Base-by-base conservation (phyloP, 1,140 invertebrate genomes). In the Apis dorsata region DNA sequence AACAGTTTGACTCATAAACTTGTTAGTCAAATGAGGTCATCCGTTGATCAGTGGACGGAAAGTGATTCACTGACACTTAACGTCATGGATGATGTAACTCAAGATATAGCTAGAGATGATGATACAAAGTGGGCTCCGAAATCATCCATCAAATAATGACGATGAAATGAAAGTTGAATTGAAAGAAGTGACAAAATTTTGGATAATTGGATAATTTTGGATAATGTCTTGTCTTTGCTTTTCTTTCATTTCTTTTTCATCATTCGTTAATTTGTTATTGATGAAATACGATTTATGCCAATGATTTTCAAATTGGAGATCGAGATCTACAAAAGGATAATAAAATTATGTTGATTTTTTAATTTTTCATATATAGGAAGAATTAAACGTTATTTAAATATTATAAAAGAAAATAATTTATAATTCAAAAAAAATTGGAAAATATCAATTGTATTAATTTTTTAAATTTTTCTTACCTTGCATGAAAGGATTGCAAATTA, bases 1-100 rank as follows among this genome's bases (percentile, higher is more conserved):
- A 60, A 70, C 74, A 55, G 79, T 85, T 88, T 87, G 79, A 88
- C 87, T 87, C 75, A 84, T 87, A 87, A 87, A 87, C 79, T 88
- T 75, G 76, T 87, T 88, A 88, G 86, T 71, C 76, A 83, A 88
- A 87, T 83, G 86, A 88, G 87, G 86, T 83, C 86, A 83, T 83
- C 79, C 86, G 86, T 87, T 84, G 85, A 88, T 88, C 86, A 72
- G 73, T 65, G 79, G 83, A 74, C 79, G 86, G 71, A 88, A 87
- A 88, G 86, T 88, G 86, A 88, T 88, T 87, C 86, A 88, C 78
- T 88, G 86, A 87, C 76, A 87, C 73, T 86, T 87, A 84, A 86
- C 77, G 81, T 72, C 65, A 57, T 51, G 19, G 17, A 51, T 88
- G 82, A 88, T 81, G 83, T 87, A 88, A 88, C 71, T 84, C 72